Evolutionary conservation across 1,140 invertebrate genomes (phyloP).

Genomic region (Calycopis cecrops): DNA sequence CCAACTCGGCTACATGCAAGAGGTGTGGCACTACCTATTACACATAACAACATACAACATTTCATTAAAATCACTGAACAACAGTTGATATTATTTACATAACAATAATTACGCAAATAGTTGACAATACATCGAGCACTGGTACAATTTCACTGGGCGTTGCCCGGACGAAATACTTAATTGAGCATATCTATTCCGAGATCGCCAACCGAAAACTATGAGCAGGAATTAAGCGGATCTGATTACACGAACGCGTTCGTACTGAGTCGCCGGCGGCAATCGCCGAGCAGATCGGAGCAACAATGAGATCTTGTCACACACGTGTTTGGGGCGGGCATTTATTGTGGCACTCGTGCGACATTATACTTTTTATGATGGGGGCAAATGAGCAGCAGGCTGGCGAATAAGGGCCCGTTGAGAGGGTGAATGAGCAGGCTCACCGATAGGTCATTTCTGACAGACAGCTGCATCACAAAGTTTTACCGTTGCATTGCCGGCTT

Average conservation of each 20-base stretch:
- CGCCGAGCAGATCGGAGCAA: constrained; percentile 33
- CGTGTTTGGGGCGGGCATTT: constrained; percentile 30
- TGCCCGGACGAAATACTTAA: constrained; percentile 23
- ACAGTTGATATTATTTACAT: too few relatives aligned
- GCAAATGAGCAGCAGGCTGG: too few relatives aligned
- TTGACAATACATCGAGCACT: constrained; percentile 11
- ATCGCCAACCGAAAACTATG: constrained; percentile 30
- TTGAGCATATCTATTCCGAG: constrained; percentile 28
- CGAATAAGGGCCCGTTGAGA: too few relatives aligned
- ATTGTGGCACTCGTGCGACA: constrained; percentile 25
- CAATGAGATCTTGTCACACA: constrained; percentile 59
- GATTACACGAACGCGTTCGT: constrained; percentile 41
- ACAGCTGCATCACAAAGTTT: too few relatives aligned
- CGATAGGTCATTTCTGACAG: too few relatives aligned
- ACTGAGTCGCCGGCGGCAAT: constrained; percentile 32
- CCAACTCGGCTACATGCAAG: too few relatives aligned
- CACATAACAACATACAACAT: too few relatives aligned
- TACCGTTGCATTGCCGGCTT: too few relatives aligned
- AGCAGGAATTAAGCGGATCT: constrained; percentile 29
- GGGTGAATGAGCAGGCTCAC: too few relatives aligned
- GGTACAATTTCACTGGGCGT: constrained; percentile 22
- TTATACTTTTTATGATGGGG: too few relatives aligned
- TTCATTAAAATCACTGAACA: too few relatives aligned
- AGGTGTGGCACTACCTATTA: too few relatives aligned
- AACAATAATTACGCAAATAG: not conserved